A percentile compares a stretch with the other conserved stretches of the same genome.
Conservation (phyloP, 1,140 invertebrate species). For the Cepaea nemoralis region DNA sequence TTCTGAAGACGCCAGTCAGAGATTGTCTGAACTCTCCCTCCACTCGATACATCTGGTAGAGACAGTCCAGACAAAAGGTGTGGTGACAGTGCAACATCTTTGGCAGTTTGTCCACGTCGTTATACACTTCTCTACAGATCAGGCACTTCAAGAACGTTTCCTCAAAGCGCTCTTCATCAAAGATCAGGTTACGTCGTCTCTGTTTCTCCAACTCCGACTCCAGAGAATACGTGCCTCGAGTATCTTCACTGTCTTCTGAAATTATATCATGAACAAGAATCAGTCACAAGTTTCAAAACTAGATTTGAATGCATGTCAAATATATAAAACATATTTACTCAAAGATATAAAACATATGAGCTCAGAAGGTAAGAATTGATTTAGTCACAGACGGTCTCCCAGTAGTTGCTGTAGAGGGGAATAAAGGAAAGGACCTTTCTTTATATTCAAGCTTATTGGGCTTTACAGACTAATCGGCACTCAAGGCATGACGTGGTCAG, state of each 20-base stretch:
- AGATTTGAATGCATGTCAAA: too few relatives aligned
- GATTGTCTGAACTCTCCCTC: conserved; percentile 66
- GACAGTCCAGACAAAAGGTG: conserved; percentile 74
- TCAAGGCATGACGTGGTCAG: too few relatives aligned
- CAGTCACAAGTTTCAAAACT: too few relatives aligned
- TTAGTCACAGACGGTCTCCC: too few relatives aligned
- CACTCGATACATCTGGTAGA: conserved; percentile 70
- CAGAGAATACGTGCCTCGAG: conserved; percentile 15
- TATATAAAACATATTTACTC: too few relatives aligned
- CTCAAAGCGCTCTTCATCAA: conserved; percentile 68
- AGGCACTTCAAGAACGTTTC: conserved; percentile 69
- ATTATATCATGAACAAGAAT: background rate
- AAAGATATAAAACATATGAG: too few relatives aligned
- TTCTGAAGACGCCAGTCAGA: conserved; percentile 63
- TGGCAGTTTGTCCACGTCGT: conserved; percentile 64
- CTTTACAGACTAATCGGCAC: too few relatives aligned
- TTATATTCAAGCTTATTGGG: too few relatives aligned
- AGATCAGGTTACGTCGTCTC: conserved; percentile 60
- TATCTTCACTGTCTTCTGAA: conserved; percentile 41
- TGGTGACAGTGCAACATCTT: conserved; percentile 71
- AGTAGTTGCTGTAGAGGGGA: too few relatives aligned
- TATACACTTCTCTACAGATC: conserved; percentile 67
- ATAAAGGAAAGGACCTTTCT: too few relatives aligned
- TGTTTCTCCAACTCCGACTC: conserved; percentile 43
- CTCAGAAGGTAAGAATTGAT: too few relatives aligned